A percentile compares a stretch with the other conserved stretches of the same genome.
phyloP scores from a whole-genome alignment of 2,113 vertebrate genomes.

The Onychostoma macrolepis region DNA sequence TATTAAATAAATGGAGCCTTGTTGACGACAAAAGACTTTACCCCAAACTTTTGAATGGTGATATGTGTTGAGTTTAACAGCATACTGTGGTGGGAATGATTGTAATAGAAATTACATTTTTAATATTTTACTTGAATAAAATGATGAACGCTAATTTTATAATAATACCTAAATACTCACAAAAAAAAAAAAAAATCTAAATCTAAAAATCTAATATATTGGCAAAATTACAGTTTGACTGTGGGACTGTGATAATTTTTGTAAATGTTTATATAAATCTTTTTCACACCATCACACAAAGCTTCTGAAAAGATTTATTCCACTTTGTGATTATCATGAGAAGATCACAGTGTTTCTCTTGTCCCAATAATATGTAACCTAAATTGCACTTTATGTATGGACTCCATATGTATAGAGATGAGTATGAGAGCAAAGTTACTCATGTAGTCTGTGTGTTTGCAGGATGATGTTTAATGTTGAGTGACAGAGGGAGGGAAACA shows the following conservation, averaged over 20 bases:
- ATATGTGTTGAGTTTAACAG: background rate
- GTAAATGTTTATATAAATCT: background rate
- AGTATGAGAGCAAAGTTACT: slow-evolving; percentile 5
- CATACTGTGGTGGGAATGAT: background rate
- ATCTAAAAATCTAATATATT: no score
- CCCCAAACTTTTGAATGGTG: background rate
- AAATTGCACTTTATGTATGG: no score
- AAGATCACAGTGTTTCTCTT: no score
- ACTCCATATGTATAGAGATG: background rate
- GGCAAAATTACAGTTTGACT: background rate
- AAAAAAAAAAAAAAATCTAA: no score
- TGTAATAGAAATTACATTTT: background rate
- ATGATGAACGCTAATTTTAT: background rate
- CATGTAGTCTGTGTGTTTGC: slow-evolving; percentile 48
- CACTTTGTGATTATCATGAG: no score
- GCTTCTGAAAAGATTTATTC: no score
- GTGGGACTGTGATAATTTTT: background rate
- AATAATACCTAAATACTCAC: no score
- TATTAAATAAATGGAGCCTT: background rate
- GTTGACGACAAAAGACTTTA: background rate
- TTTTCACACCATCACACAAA: no score
- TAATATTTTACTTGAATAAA: background rate
- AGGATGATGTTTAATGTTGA: slow-evolving; percentile 55
- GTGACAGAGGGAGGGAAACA: slow-evolving; percentile 52
- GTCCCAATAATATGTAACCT: no score